These are phyloP conservation scores for Nothocercus nigrocapillus DNA, from an alignment of 2,113 vertebrate genomes.

Conservation along the genomic window DNA sequence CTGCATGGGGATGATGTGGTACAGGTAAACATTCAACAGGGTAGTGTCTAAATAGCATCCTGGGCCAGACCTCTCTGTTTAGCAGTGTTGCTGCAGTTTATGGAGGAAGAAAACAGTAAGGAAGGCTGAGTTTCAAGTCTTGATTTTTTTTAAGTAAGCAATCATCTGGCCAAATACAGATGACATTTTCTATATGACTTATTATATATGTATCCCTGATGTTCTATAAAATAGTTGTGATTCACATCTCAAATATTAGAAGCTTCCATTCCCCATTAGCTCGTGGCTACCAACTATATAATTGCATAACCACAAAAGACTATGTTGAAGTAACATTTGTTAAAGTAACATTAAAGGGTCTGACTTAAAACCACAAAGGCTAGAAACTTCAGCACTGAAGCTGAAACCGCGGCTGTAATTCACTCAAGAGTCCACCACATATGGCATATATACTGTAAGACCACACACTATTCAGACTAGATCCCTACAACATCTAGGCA, in stretches of 20 bases:
- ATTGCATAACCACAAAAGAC: constrained; percentile 83
- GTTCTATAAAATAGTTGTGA: constrained; percentile 76
- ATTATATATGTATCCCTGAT: constrained; percentile 60
- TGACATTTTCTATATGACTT: constrained; percentile 68
- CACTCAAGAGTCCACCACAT: constrained; percentile 73
- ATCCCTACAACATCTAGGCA: constrained; percentile 45
- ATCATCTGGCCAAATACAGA: constrained; percentile 52
- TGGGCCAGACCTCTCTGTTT: neutral
- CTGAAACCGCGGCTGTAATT: constrained; percentile 69
- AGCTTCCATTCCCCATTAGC: constrained; percentile 77
- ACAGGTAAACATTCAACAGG: neutral
- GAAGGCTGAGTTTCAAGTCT: constrained; percentile 43
- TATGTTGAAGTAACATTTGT: constrained; percentile 81
- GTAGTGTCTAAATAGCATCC: neutral
- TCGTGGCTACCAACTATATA: constrained; percentile 80
- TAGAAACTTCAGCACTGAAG: constrained; percentile 64
- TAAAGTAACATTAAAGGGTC: constrained; percentile 79
- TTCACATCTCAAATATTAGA: constrained; percentile 81
- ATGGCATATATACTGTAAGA: constrained; percentile 66
- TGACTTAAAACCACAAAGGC: constrained; percentile 75
- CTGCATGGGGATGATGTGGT: neutral
- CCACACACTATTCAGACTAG: constrained; percentile 70
- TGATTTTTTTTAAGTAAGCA: constrained; percentile 43
- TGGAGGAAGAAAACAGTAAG: neutral
- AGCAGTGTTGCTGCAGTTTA: neutral